These are phyloP conservation scores for Caenorhabditis doughertyi DNA, from an alignment of 2,888 invertebrate genomes.

Conservation along the genomic window DNA sequence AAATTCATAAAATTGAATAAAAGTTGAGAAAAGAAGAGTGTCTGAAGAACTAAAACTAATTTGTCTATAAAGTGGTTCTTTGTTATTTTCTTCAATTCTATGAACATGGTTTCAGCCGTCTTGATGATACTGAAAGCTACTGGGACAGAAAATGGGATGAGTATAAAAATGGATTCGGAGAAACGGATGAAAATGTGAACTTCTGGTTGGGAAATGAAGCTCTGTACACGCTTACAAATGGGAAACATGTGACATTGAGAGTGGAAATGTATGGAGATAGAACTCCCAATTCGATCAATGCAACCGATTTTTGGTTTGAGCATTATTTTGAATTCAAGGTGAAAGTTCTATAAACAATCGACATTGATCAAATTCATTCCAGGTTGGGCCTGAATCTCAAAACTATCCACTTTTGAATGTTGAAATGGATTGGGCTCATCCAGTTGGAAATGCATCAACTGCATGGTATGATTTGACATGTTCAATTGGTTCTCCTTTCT, in stretches of 20 bases:
- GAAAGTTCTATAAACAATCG: neutral
- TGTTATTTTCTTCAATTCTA: neutral
- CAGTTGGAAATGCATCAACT: slow-evolving; percentile 73
- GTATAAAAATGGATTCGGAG: slow-evolving; percentile 76
- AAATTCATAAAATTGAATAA: slow-evolving; percentile 5
- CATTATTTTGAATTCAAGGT: slow-evolving; percentile 66
- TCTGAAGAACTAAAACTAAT: neutral
- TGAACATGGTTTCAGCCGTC: slow-evolving; percentile 63
- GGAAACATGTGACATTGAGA: slow-evolving; percentile 63
- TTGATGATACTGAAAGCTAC: slow-evolving; percentile 68
- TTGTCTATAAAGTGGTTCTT: neutral
- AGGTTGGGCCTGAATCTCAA: slow-evolving; percentile 60
- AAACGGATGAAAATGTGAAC: slow-evolving; percentile 45
- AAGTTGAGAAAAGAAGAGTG: neutral
- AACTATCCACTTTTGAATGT: slow-evolving; percentile 56
- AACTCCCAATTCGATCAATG: slow-evolving; percentile 67
- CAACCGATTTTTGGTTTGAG: slow-evolving; percentile 68
- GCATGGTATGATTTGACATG: slow-evolving; percentile 78
- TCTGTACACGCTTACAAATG: slow-evolving; percentile 68
- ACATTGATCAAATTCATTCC: neutral
- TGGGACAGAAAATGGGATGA: slow-evolving; percentile 77
- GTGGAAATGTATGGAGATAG: slow-evolving; percentile 77
- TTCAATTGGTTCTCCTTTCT: slow-evolving; percentile 71
- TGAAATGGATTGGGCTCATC: slow-evolving; percentile 63
- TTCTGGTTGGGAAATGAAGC: slow-evolving; percentile 78